Percentiles rank a stretch among this genome's conserved stretches.
Conservation (phyloP, 2,113 vertebrate genomes). For the Odocoileus virginianus region DNA sequence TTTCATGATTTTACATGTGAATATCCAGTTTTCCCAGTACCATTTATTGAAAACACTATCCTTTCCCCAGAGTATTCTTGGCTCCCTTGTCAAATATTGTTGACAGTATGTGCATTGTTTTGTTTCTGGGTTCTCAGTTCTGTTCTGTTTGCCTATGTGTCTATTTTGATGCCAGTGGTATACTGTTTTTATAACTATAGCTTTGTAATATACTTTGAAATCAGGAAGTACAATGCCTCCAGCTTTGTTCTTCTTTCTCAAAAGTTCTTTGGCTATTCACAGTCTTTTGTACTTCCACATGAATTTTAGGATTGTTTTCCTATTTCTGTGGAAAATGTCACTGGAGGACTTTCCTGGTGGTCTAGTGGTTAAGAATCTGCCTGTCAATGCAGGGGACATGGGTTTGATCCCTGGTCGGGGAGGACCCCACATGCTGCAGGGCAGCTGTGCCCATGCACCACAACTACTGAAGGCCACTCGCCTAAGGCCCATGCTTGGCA, state of each 20-base stretch:
- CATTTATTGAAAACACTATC: neutral
- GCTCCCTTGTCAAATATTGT: neutral
- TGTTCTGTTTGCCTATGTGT: neutral
- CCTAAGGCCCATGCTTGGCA: neutral
- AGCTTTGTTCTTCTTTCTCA: neutral
- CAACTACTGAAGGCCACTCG: neutral
- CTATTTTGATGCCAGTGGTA: neutral
- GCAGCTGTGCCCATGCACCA: neutral
- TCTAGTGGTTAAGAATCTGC: neutral
- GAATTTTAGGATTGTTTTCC: neutral
- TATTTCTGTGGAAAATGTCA: neutral
- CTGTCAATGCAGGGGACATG: neutral
- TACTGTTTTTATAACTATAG: neutral
- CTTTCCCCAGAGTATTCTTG: neutral
- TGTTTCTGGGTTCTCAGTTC: neutral
- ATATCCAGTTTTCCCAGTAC: neutral
- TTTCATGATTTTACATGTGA: neutral
- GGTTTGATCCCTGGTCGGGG: neutral
- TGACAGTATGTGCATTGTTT: neutral
- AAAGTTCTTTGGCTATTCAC: neutral
- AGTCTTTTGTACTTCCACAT: neutral
- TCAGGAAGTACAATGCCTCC: neutral
- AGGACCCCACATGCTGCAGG: neutral
- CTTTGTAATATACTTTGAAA: neutral
- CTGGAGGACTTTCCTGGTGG: neutral